These are phyloP conservation scores for Pegea sp. DNA, from an alignment of 23 tunicate genomes.

Conservation along the genomic window DNA sequence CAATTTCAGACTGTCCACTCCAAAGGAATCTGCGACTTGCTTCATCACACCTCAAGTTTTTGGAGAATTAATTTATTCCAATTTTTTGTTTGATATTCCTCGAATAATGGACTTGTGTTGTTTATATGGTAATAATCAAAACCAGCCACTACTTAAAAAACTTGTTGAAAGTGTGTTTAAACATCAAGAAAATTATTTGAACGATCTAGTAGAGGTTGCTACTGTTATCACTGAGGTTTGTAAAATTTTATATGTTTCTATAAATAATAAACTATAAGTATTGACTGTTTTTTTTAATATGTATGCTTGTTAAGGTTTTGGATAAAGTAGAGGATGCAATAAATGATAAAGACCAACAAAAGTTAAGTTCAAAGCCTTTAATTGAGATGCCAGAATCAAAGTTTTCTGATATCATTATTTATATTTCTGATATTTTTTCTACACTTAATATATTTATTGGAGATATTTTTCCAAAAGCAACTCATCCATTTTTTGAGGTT, in stretches of 20 bases:
- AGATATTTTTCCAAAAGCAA: slow-evolving; percentile 20
- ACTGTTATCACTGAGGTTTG: slow-evolving; percentile 48
- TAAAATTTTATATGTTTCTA: no score
- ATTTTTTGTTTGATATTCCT: slow-evolving; percentile 75
- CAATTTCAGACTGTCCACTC: slow-evolving; percentile 54
- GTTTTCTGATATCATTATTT: slow-evolving; percentile 23
- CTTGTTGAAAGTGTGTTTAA: slow-evolving; percentile 25
- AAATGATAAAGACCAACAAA: slow-evolving; percentile 3
- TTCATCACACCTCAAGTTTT: slow-evolving; percentile 33
- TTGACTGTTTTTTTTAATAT: slow-evolving; percentile 7
- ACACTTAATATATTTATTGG: slow-evolving; percentile 28
- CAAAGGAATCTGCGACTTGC: slow-evolving; percentile 38
- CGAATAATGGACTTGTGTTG: slow-evolving; percentile 57
- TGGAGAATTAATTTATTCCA: slow-evolving; percentile 39
- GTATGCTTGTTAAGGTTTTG: slow-evolving; percentile 8
- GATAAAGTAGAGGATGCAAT: slow-evolving; percentile 7
- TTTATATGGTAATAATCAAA: slow-evolving; percentile 20
- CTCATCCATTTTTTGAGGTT: slow-evolving; percentile 22
- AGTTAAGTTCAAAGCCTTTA: slow-evolving; percentile 1
- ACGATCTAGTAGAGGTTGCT: slow-evolving; percentile 34
- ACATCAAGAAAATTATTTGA: slow-evolving; percentile 26
- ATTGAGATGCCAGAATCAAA: slow-evolving; percentile 10
- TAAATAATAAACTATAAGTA: neutral
- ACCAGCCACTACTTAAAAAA: slow-evolving; percentile 25
- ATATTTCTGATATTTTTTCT: slow-evolving; percentile 14